Evolutionary conservation across 2,797 vertebrate genomes (phyloP).

Genomic region (Erethizon dorsatum): DNA sequence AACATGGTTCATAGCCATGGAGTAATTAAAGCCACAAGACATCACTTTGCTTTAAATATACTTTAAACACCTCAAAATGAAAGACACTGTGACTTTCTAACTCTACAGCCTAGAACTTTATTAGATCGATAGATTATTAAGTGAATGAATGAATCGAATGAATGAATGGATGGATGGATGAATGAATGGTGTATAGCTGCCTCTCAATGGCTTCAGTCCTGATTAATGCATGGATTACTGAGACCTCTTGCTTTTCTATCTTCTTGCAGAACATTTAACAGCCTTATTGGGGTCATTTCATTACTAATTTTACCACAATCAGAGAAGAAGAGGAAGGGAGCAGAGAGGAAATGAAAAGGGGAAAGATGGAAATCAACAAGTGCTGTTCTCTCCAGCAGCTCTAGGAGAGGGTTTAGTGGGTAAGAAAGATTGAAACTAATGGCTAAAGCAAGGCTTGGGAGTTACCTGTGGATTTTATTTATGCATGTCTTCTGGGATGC

Average conservation of each 20-base stretch:
- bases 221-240: slow-evolving; percentile 51
- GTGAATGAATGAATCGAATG: background rate
- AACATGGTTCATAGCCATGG: background rate
- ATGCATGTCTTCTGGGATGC: slow-evolving; percentile 64
- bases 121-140: background rate
- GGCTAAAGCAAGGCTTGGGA: slow-evolving; percentile 35
- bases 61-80: slow-evolving; percentile 27
- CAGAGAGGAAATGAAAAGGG: slow-evolving; percentile 16
- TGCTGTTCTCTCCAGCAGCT: background rate
- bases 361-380: slow-evolving; percentile 63
- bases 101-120: background rate
- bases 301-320: slow-evolving; percentile 68
- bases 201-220: background rate
- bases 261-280: slow-evolving; percentile 61
- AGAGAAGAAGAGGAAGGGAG: slow-evolving; percentile 51
- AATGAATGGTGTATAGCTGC: background rate
- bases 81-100: slow-evolving; percentile 52
- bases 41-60: slow-evolving; percentile 27
- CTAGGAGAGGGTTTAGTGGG: slow-evolving; percentile 25
- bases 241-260: slow-evolving; percentile 60
- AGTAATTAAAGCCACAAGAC: background rate
- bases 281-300: slow-evolving; percentile 67
- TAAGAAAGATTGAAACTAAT: slow-evolving; percentile 46
- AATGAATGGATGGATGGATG: background rate
- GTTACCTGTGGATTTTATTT: slow-evolving; percentile 68